phyloP scores from a whole-genome alignment of 2,113 vertebrate genomes.

The Pachycephala philippinensis region DNA sequence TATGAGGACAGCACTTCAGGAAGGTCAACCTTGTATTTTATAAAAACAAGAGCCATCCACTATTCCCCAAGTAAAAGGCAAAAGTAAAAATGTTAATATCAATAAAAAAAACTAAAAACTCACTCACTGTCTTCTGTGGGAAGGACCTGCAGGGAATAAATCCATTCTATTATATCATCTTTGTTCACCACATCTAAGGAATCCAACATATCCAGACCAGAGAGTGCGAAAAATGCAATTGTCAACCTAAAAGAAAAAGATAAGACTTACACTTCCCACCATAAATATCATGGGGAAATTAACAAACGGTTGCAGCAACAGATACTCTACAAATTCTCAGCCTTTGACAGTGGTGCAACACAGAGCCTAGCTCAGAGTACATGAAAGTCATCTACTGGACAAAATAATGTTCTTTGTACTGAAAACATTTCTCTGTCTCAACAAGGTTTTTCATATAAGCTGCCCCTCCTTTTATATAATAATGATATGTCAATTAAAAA shows the following conservation, averaged over 20 bases:
- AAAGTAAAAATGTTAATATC: slow-evolving; percentile 17
- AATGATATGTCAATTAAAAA: neutral
- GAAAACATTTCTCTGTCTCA: neutral
- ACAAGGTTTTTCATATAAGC: neutral
- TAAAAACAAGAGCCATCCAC: neutral
- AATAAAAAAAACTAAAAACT: slow-evolving; percentile 71
- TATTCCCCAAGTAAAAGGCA: neutral
- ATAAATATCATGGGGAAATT: slow-evolving; percentile 47
- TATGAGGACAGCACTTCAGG: neutral
- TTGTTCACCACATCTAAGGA: slow-evolving; percentile 92
- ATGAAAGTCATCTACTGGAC: neutral
- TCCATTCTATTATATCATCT: slow-evolving; percentile 90
- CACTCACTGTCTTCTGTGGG: slow-evolving; percentile 96
- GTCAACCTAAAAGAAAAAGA: slow-evolving; percentile 85
- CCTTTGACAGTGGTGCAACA: neutral
- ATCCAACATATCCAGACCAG: slow-evolving; percentile 94
- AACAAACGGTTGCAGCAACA: slow-evolving; percentile 17
- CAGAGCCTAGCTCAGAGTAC: neutral
- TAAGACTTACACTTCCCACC: slow-evolving; percentile 55
- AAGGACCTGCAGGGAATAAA: slow-evolving; percentile 97
- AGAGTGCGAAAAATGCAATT: slow-evolving; percentile 93
- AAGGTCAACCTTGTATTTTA: neutral
- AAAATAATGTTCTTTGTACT: neutral
- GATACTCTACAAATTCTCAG: neutral
- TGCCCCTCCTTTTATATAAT: neutral